A percentile compares a stretch with the other conserved stretches of the same genome.
Evolutionary conservation across 2,888 invertebrate genomes (phyloP).

Genomic region (Auanema sp.): DNA sequence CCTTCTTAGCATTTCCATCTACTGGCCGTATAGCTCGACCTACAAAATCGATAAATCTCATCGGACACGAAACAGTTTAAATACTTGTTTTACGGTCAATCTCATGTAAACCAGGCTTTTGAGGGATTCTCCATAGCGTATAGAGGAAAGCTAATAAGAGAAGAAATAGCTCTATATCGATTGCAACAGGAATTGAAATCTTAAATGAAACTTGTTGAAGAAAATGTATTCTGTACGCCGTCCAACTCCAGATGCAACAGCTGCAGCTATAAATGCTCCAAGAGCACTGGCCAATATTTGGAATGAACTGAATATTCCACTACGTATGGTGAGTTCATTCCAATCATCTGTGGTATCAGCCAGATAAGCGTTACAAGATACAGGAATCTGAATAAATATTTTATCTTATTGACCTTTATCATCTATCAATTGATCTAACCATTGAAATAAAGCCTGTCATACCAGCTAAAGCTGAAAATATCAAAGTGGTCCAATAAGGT

Average conservation of each 20-base stretch:
- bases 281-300: constrained; percentile 38
- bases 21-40: constrained; percentile 15
- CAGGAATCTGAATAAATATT: constrained; percentile 30
- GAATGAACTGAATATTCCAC: constrained; percentile 38
- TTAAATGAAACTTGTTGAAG: constrained; percentile 7
- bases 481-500: constrained; percentile 34
- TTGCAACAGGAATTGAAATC: constrained; percentile 33
- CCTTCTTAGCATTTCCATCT: constrained; percentile 13
- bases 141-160: constrained; percentile 42
- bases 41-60: background rate
- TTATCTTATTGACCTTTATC: background rate
- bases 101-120: constrained; percentile 23
- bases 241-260: constrained; percentile 14
- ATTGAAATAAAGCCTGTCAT: constrained; percentile 21
- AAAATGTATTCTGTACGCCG: background rate
- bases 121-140: constrained; percentile 41
- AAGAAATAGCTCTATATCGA: constrained; percentile 42
- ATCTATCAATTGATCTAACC: constrained; percentile 7
- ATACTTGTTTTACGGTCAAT: constrained; percentile 17
- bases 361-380: constrained; percentile 49
- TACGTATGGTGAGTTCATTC: constrained; percentile 24
- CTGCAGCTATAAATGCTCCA: constrained; percentile 40
- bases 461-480: constrained; percentile 14
- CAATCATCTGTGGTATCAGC: constrained; percentile 46
- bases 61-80: background rate